Base-by-base conservation (phyloP, 92 coral and sea anemone species). In the Phymanthus crucifer region DNA sequence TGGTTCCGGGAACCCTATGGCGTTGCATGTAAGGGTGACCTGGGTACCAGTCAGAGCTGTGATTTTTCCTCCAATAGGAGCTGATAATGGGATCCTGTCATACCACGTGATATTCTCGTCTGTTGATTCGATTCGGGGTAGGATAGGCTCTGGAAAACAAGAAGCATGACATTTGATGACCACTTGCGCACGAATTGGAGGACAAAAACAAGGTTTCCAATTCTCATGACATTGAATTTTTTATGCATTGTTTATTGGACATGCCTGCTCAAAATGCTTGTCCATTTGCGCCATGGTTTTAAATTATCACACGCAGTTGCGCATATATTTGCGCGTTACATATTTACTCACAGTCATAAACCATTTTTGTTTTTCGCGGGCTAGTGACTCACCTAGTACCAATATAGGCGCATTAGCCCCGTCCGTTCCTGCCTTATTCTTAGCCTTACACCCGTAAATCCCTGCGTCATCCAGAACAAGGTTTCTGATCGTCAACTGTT, bases 1-100 rank as follows among this genome's bases (percentile, higher is more conserved):
- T n/a, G 97, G 83, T 21, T 82, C 64, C 7, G 97, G 97, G 80
- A 92, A 92, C 45, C 91, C 94, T 33, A 80, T 76, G 70, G 82
- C 87, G 33, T 89, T 29, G 61, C 97, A 92, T 12, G 85, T 81
- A 24, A 92, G 50, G n/a, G 80, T 84, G 12, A 92, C 74, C 56
- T 80, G 70, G 58, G 91, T 92, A 38, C 97, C 97, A 43, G 91
- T 90, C 13, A 92, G 90, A 3, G 89, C 85, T 35, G 88, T 82
- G 12, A 93, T 57, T 35, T 73, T 80, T 23, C 94, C 92, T n/a
- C 97, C 97, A 32, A 93, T 85, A 13, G 84, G 79, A 34, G 86
- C 71, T 23, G 66, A 76, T 10, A 85, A 61, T 6, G 89, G 90
- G 19, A 88, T 58, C 74, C 87, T 86, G 76, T 93, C 89, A 65